Evolutionary conservation across 2,797 vertebrate genomes (phyloP).

Genomic region (Falco peregrinus): DNA sequence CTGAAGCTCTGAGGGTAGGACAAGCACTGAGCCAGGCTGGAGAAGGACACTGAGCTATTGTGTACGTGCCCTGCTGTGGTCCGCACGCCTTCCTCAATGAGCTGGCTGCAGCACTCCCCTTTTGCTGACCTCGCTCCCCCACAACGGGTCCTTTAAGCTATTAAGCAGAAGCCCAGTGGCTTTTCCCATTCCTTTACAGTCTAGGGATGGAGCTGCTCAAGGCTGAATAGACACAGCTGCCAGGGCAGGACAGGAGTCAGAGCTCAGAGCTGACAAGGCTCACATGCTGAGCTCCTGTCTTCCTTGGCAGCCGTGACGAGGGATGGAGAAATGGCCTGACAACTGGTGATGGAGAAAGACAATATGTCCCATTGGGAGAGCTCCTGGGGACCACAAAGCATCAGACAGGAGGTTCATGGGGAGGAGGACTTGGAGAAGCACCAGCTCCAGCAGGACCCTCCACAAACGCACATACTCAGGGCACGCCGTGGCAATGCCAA

Average conservation of each 20-base stretch:
- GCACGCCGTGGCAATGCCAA: rapidly evolving
- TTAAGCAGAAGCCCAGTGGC: not conserved
- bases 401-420: not conserved
- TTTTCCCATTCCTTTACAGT: conserved; percentile 24
- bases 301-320: not conserved
- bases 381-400: not conserved
- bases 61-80: conserved; percentile 3
- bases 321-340: not conserved
- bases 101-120: conserved; percentile 14
- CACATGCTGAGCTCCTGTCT: not conserved
- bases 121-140: conserved; percentile 1
- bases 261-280: not conserved
- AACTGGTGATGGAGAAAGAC: not conserved
- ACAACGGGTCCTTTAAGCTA: conserved; percentile 50
- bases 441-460: not conserved
- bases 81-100: not conserved
- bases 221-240: conserved; percentile 43
- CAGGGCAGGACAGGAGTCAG: not conserved
- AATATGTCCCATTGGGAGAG: not conserved
- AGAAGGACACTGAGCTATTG: conserved; percentile 61
- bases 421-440: not conserved
- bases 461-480: rapidly evolving
- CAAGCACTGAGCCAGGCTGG: not conserved
- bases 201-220: not conserved
- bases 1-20: conserved; percentile 33